Percentiles rank a stretch among this genome's conserved stretches.
phyloP scores from a whole-genome alignment of 2,888 invertebrate genomes.

The Pilophorus perplexus region DNA sequence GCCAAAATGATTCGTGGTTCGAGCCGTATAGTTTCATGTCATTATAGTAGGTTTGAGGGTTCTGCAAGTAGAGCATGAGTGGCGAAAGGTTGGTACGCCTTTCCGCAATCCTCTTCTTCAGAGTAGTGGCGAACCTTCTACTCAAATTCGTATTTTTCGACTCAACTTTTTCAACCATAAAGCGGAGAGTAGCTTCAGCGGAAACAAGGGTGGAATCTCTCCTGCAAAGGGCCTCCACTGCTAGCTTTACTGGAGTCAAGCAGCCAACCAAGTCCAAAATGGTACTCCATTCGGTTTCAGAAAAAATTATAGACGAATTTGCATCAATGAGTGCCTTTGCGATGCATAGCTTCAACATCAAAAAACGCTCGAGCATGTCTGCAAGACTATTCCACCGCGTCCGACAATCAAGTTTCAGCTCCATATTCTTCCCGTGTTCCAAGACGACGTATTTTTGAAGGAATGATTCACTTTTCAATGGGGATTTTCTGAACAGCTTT shows the following conservation, averaged over 20 bases:
- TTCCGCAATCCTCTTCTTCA: too few relatives aligned
- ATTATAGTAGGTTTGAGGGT: too few relatives aligned
- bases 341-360: slow-evolving; percentile 35
- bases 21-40: slow-evolving; percentile 11
- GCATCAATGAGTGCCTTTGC: slow-evolving; percentile 47
- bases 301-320: background rate
- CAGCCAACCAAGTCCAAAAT: background rate
- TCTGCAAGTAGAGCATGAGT: too few relatives aligned
- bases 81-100: too few relatives aligned
- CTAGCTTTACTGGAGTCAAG: background rate
- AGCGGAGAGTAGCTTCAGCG: too few relatives aligned
- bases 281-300: background rate
- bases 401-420: slow-evolving; percentile 45
- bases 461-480: slow-evolving; percentile 44
- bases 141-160: too few relatives aligned
- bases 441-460: too few relatives aligned
- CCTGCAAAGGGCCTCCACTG: background rate
- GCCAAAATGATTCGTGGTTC: too few relatives aligned
- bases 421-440: slow-evolving; percentile 43
- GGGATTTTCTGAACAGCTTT: slow-evolving; percentile 41
- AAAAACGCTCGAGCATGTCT: slow-evolving; percentile 1
- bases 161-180: too few relatives aligned
- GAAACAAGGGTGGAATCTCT: too few relatives aligned
- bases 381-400: slow-evolving; percentile 47
- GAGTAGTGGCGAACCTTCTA: too few relatives aligned